Evolutionary conservation across 2,797 vertebrate genomes (phyloP).

Genomic region (Trichosurus vulpecula): DNA sequence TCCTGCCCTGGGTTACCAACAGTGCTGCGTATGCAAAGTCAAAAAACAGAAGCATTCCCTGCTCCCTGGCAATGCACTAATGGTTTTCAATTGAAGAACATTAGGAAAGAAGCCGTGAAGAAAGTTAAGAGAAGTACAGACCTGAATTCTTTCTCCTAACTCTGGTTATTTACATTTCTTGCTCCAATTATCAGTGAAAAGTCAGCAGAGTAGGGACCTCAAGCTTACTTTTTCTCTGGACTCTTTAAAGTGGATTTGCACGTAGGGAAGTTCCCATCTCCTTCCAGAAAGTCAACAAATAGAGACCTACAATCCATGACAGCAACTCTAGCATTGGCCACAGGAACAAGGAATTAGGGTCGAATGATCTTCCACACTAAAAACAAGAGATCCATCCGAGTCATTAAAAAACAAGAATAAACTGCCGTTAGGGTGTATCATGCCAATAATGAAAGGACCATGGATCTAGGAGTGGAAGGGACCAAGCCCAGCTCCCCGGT

Average conservation of each 20-base stretch:
- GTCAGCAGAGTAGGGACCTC: neutral
- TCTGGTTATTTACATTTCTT: constrained; percentile 3
- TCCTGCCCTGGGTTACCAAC: neutral
- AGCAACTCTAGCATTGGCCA: constrained; percentile 91
- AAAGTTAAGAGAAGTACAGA: neutral
- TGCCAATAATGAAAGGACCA: neutral
- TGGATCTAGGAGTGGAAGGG: neutral
- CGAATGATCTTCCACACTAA: constrained; percentile 91
- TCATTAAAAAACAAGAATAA: neutral
- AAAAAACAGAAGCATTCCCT: neutral
- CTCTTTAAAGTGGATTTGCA: constrained; percentile 64
- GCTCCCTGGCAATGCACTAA: neutral
- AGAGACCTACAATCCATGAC: constrained; percentile 84
- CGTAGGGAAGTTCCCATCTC: constrained; percentile 64
- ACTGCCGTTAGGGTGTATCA: neutral
- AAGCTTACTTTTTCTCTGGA: constrained; percentile 76
- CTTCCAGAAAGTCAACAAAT: constrained; percentile 71
- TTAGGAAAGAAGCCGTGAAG: neutral
- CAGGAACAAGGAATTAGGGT: constrained; percentile 92
- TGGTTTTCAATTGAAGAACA: neutral
- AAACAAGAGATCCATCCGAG: neutral
- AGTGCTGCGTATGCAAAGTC: neutral
- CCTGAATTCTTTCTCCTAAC: neutral
- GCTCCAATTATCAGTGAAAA: neutral
- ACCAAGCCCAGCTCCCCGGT: neutral